phyloP scores from a whole-genome alignment of 2,113 vertebrate species.

The Sterna hirundo region DNA sequence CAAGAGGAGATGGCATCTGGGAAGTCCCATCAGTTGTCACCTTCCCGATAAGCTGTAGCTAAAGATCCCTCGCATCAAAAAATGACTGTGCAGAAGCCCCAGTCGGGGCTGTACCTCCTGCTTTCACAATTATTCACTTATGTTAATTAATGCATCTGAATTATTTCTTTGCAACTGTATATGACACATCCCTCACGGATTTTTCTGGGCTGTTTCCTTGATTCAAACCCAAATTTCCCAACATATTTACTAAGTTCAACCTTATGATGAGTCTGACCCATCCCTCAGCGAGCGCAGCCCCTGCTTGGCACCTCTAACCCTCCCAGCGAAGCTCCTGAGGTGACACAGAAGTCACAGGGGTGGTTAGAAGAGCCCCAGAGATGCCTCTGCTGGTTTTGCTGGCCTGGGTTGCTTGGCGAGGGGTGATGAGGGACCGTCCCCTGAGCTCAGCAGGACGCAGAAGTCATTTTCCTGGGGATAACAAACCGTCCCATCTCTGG shows the following conservation, averaged over 20 bases:
- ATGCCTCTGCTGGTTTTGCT: not conserved
- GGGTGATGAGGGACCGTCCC: not conserved
- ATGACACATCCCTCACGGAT: rapidly evolving
- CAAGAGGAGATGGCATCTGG: not conserved
- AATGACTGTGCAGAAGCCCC: not conserved
- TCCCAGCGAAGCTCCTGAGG: rapidly evolving
- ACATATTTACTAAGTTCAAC: rapidly evolving
- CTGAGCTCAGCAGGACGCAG: not conserved
- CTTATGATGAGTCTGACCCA: not conserved
- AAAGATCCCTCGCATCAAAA: not conserved
- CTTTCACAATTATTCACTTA: not conserved
- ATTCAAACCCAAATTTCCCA: not conserved
- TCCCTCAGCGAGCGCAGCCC: not conserved
- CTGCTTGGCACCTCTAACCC: rapidly evolving
- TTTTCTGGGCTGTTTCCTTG: not conserved
- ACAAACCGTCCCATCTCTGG: rapidly evolving
- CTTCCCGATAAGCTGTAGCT: not conserved
- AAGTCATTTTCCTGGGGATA: not conserved
- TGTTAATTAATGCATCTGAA: not conserved
- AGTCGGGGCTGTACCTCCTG: not conserved
- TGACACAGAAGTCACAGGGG: not conserved
- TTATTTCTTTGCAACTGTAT: not conserved
- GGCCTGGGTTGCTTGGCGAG: rapidly evolving
- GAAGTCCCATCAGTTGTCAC: not conserved
- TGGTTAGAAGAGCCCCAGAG: not conserved